Evolutionary conservation across 2,888 invertebrate genomes (phyloP).

Genomic region (Coecobrya sp.): DNA sequence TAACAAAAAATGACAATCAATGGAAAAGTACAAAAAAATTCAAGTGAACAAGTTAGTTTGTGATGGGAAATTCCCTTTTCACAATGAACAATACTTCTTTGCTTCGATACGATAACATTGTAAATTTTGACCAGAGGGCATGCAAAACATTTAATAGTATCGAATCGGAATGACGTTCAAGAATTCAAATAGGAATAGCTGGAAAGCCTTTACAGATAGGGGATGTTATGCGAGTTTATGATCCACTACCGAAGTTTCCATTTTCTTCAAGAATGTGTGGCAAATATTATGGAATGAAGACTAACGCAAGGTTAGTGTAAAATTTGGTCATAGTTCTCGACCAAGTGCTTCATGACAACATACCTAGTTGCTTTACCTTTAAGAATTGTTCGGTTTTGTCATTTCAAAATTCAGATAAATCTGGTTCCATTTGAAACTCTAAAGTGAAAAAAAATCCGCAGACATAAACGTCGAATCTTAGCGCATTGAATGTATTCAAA

Average conservation of each 20-base stretch:
- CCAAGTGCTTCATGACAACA: no score
- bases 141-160: background rate
- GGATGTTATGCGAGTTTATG: background rate
- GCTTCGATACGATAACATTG: background rate
- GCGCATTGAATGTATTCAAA: no score
- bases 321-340: no score
- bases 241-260: background rate
- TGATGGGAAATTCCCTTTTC: constrained; percentile 28
- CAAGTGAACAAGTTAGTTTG: constrained; percentile 29
- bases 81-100: constrained; percentile 18
- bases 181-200: background rate
- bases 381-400: no score
- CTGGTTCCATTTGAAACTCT: no score
- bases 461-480: no score
- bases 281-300: background rate
- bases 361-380: no score
- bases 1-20: background rate
- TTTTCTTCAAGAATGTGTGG: constrained; percentile 10
- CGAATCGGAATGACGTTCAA: background rate
- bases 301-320: no score
- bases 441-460: no score
- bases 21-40: constrained; percentile 22
- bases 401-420: no score
- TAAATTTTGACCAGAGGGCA: background rate
- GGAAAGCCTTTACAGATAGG: background rate